Base-by-base conservation (phyloP, 2,888 invertebrate species). In the Pelosia muscerda region DNA sequence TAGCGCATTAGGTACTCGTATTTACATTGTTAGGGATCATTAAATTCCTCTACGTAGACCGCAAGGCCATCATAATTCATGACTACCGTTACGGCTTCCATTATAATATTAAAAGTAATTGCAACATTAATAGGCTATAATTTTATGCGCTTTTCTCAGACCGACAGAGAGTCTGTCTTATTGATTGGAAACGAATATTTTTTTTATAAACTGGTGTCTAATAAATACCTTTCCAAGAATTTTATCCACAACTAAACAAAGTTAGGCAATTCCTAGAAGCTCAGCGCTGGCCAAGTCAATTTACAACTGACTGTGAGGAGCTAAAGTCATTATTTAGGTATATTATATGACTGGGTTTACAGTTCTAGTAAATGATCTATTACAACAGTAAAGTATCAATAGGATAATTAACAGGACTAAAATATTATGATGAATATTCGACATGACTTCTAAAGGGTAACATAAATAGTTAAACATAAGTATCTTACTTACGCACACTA, bases 171-270 rank as follows among this genome's bases (percentile, higher is more conserved):
- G 31, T 58, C 56, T 55, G 22, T 25, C 25, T 72, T 58, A 72
- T 80, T 58, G 63, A 72, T 26, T 57, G 19, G 8, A 73, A 66
- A 77, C 63, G 74, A 72, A 77, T 78, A n/a, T 72, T 69, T 69
- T 63, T 68, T 79, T 74, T 68, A 75, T 62, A 73, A 77, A 71
- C 63, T 28, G 25, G 68, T 68, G 66, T 72, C 63, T 66, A n/a
- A 77, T 72, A 73, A 68, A 79, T 74, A 66, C 63, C 62, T 66
- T 81, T 72, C 71, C 58, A 53, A 62, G 79, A 81, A 77, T 49
- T 19, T 42, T 42, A 6, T 42, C 62, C 57, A 60, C 13, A n/a
- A 60, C 58, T 62, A 70, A 71, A 77, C 73, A 72, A 71, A 69
- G 72, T 72, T 72, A 73, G 68, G 63, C 66, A 68, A 63, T 72